Percentiles rank a stretch among this genome's conserved stretches.
phyloP scores from a whole-genome alignment of 92 coral and sea anemone genomes.

The Bergia sp. region DNA sequence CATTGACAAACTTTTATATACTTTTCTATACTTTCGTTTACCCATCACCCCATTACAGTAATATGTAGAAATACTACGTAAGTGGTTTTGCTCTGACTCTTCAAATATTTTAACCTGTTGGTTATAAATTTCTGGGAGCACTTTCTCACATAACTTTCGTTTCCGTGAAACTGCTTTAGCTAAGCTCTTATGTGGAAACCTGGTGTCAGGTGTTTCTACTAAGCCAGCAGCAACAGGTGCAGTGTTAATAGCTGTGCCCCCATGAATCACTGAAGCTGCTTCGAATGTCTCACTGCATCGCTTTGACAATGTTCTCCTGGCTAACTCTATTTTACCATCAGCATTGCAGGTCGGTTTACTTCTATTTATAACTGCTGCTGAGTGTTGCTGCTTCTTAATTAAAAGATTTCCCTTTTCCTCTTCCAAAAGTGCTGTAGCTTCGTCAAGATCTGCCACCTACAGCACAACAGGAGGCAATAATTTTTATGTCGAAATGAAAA shows the following conservation, averaged over 20 bases:
- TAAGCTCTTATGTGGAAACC: conserved; percentile 54
- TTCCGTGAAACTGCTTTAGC: conserved; percentile 64
- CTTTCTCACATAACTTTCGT: conserved; percentile 67
- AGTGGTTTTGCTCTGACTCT: conserved; percentile 62
- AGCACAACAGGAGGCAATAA: conserved; percentile 22
- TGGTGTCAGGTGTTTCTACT: conserved; percentile 65
- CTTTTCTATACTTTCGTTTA: conserved; percentile 70
- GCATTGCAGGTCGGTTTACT: conserved; percentile 54
- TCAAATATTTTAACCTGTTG: conserved; percentile 62
- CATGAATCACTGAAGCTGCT: conserved; percentile 73
- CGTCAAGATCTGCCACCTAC: conserved; percentile 52
- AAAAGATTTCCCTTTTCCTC: conserved; percentile 45
- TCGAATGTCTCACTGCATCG: conserved; percentile 74
- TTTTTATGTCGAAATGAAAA: no score
- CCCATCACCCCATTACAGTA: conserved; percentile 73
- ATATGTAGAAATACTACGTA: conserved; percentile 66
- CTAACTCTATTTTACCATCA: conserved; percentile 54
- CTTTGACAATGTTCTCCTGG: conserved; percentile 67
- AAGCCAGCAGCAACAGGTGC: conserved; percentile 69
- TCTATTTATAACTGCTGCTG: conserved; percentile 45
- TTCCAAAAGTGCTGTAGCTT: background rate
- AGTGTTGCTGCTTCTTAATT: conserved; percentile 54
- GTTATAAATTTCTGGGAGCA: conserved; percentile 73
- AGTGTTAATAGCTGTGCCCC: conserved; percentile 63
- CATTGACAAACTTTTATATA: conserved; percentile 58